Evolutionary conservation across 2,113 vertebrate genomes (phyloP).

Genomic region (Datnioides undecimradiatus): DNA sequence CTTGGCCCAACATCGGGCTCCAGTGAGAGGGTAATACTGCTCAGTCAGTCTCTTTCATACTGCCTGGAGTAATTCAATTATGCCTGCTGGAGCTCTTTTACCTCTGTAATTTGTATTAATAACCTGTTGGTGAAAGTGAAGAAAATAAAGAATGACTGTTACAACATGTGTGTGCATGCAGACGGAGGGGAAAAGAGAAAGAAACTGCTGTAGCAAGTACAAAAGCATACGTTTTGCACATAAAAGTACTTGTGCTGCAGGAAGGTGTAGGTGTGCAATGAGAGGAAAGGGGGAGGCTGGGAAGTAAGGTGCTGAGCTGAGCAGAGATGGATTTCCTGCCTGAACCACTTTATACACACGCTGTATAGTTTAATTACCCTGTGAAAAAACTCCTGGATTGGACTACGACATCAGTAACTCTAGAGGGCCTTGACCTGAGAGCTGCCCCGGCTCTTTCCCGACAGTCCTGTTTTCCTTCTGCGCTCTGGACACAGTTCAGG

Average conservation of each 20-base stretch:
- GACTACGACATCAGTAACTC: conserved; percentile 56
- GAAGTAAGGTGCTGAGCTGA: conserved; percentile 55
- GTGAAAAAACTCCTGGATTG: conserved; percentile 45
- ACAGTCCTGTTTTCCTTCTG: conserved; percentile 59
- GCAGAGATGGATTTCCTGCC: conserved; percentile 77
- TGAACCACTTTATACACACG: conserved; percentile 72
- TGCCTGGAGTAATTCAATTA: conserved; percentile 46
- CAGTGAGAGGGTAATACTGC: conserved; percentile 23
- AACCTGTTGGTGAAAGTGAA: conserved; percentile 54
- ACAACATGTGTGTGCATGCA: conserved; percentile 15
- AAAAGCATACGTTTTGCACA: conserved; percentile 28
- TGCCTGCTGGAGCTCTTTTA: conserved; percentile 40
- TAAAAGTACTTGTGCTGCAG: conserved; percentile 35
- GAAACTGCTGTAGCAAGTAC: conserved; percentile 10
- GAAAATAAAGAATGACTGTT: conserved; percentile 46
- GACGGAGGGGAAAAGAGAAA: conserved; percentile 14
- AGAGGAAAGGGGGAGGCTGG: conserved; percentile 35
- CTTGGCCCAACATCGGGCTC: conserved; percentile 29
- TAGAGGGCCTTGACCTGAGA: conserved; percentile 49
- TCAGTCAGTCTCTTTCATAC: conserved; percentile 43
- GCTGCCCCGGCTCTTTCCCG: conserved; percentile 28
- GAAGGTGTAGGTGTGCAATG: conserved; percentile 57
- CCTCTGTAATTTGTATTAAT: conserved; percentile 63
- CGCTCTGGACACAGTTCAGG: conserved; percentile 52
- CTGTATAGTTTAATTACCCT: conserved; percentile 73